phyloP scores from a whole-genome alignment of 1,140 invertebrate genomes.

The Triops longicaudatus region DNA sequence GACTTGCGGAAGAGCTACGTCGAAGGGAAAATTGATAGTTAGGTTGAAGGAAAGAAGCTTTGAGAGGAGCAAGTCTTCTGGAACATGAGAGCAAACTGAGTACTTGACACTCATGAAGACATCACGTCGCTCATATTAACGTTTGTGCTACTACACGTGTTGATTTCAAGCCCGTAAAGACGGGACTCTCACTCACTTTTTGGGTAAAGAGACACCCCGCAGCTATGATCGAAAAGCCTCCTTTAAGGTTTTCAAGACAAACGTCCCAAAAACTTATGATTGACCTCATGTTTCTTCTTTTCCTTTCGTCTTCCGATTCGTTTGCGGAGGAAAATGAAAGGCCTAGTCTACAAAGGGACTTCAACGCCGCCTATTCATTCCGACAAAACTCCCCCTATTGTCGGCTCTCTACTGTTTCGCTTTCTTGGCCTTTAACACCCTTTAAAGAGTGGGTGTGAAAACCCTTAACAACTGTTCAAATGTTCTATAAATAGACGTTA shows the following conservation, averaged over 20 bases:
- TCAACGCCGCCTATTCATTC: conserved; percentile 1
- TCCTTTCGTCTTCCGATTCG: not conserved
- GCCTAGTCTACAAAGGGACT: not conserved
- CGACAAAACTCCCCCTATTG: not conserved
- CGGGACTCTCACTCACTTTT: not conserved
- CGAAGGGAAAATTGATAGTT: not conserved
- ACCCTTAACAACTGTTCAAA: not conserved
- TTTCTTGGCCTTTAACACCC: not conserved
- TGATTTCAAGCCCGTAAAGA: not conserved
- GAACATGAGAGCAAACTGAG: not conserved
- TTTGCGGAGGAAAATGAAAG: conserved; percentile 8
- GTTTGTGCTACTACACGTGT: not conserved
- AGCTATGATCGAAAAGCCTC: conserved; percentile 1
- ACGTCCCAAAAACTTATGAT: not conserved
- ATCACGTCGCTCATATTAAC: not conserved
- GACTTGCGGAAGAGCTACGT: not conserved
- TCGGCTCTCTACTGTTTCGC: not conserved
- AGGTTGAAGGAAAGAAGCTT: not conserved
- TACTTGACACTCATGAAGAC: conserved; percentile 15
- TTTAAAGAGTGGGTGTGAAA: conserved; percentile 12
- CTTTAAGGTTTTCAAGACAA: not conserved
- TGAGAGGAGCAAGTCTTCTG: no score
- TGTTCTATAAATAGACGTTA: not conserved
- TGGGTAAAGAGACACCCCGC: not conserved
- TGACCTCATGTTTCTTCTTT: not conserved